A percentile compares a stretch with the other conserved stretches of the same genome.
phyloP scores from a whole-genome alignment of 2,113 vertebrate genomes.

The Myanophis thanlyinensis region DNA sequence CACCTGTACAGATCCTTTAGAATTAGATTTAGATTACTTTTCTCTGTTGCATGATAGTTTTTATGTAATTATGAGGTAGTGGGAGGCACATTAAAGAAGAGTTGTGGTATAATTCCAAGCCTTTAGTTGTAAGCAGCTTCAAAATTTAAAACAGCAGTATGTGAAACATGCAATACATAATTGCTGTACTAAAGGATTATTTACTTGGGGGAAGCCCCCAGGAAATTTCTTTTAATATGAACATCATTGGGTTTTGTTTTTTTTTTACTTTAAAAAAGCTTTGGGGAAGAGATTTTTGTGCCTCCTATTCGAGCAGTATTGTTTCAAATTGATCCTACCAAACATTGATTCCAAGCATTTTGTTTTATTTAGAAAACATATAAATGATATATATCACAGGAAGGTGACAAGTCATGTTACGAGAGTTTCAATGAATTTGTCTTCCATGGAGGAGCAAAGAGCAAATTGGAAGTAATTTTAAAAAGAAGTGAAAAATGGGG shows the following conservation, averaged over 20 bases:
- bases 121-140: not conserved
- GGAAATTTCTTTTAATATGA: not conserved
- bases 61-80: not conserved
- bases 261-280: not conserved
- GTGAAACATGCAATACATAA: not conserved
- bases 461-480: not conserved
- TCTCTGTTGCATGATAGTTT: not conserved
- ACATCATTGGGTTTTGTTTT: not conserved
- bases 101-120: not conserved
- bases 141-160: not conserved
- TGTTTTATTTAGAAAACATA: not conserved
- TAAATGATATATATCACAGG: no score
- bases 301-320: not conserved
- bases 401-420: no score
- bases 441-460: not conserved
- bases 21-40: not conserved
- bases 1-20: not conserved
- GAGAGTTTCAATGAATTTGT: not conserved
- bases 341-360: not conserved
- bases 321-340: not conserved
- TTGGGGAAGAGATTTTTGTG: not conserved
- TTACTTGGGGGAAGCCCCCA: not conserved
- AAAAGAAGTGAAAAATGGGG: not conserved
- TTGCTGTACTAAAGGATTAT: not conserved
- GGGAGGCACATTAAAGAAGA: not conserved